Evolutionary conservation across 2,797 vertebrate species (phyloP).

Genomic region (Chaetodon trifasciatus): DNA sequence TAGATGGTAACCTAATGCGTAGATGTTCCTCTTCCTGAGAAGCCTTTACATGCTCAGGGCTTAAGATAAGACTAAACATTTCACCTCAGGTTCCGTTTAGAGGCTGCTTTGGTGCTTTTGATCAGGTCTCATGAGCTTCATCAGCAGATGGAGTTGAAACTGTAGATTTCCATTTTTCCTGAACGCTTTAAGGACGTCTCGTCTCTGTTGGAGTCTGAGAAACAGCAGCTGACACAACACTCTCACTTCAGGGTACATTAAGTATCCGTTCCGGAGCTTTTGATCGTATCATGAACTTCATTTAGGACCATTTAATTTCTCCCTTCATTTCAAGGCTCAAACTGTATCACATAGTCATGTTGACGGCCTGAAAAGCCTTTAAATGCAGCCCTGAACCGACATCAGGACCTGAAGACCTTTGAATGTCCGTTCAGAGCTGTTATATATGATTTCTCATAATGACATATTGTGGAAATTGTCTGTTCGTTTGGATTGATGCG

Average conservation of each 20-base stretch:
- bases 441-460: not conserved
- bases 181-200: not conserved
- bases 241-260: not conserved
- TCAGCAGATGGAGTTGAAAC: not conserved
- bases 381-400: not conserved
- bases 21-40: not conserved
- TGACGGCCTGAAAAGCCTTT: not conserved
- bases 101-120: not conserved
- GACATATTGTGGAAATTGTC: slow-evolving; percentile 23
- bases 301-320: not conserved
- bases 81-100: not conserved
- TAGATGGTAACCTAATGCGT: too few relatives aligned
- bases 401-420: not conserved
- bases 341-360: not conserved
- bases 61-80: not conserved
- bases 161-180: not conserved
- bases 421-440: not conserved
- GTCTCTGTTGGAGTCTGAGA: not conserved
- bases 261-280: not conserved
- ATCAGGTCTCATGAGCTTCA: not conserved
- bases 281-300: not conserved
- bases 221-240: slow-evolving; percentile 6
- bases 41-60: too few relatives aligned
- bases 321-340: not conserved
- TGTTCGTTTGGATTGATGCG: slow-evolving; percentile 8